Evolutionary conservation across 2,888 invertebrate species (phyloP).

Genomic region (Norana najaformis): DNA sequence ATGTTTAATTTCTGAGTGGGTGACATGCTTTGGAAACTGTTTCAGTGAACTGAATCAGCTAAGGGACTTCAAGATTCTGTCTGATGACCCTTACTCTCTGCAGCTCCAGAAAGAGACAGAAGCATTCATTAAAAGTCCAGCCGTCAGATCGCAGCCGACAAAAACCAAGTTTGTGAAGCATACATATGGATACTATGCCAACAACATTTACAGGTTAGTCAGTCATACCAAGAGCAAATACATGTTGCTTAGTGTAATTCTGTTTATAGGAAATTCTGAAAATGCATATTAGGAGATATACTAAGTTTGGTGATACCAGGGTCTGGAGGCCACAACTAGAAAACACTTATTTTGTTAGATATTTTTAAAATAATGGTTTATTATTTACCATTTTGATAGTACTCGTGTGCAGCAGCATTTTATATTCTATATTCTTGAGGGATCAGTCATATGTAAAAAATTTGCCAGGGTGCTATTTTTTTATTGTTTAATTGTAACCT

Average conservation of each 20-base stretch:
- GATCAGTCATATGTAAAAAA: too few species aligned
- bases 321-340: too few species aligned
- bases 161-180: slow-evolving; percentile 10
- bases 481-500: too few species aligned
- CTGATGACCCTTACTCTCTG: background rate
- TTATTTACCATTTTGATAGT: too few species aligned
- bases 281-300: background rate
- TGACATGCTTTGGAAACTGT: background rate
- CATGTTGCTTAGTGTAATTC: background rate
- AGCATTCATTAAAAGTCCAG: background rate
- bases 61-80: background rate
- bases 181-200: slow-evolving; percentile 18
- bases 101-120: slow-evolving; percentile 27
- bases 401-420: too few species aligned
- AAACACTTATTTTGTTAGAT: too few species aligned
- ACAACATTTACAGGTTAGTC: slow-evolving; percentile 21
- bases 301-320: too few species aligned
- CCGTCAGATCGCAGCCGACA: background rate
- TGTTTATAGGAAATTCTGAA: background rate
- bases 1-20: background rate
- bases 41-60: background rate
- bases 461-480: too few species aligned
- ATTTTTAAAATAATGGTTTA: too few species aligned
- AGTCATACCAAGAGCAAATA: background rate
- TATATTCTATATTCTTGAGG: too few species aligned